Evolutionary conservation across 2,888 invertebrate species (phyloP).

Genomic region (Chalcosyrphus nemorum): DNA sequence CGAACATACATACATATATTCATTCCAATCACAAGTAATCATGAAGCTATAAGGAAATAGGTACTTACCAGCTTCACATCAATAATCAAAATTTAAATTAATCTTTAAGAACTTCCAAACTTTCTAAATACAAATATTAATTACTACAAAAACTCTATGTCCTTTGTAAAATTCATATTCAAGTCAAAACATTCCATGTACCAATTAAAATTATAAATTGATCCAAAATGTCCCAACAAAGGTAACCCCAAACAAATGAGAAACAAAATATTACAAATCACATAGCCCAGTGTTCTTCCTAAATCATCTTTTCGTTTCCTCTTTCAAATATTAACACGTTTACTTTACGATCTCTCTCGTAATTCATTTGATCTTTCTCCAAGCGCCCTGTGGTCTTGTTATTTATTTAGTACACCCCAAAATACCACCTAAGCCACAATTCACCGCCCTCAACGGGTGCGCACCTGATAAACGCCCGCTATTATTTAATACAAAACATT

Average conservation of each 20-base stretch:
- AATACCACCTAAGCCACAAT: conserved; percentile 54
- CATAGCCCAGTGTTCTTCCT: conserved; percentile 19
- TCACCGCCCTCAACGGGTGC: conserved; percentile 64
- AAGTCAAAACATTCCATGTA: conserved; percentile 28
- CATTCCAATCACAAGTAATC: too few species aligned
- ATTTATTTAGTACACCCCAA: conserved; percentile 68
- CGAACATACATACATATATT: too few species aligned
- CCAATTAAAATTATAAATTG: conserved; percentile 53
- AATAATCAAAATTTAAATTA: too few species aligned
- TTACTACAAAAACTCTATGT: not conserved
- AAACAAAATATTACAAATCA: conserved; percentile 17
- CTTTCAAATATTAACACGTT: conserved; percentile 29
- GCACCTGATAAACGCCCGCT: conserved; percentile 68
- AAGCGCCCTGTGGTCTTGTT: conserved; percentile 62
- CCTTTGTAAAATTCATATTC: not conserved
- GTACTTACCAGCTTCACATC: too few species aligned
- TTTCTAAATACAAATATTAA: not conserved
- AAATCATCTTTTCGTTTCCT: conserved; percentile 38
- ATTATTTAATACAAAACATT: conserved; percentile 66
- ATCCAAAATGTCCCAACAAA: conserved; percentile 14
- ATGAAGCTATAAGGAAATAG: too few species aligned
- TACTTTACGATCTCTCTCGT: not conserved
- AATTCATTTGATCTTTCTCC: conserved; percentile 8
- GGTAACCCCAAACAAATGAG: not conserved
- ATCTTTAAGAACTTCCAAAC: not conserved